Evolutionary conservation across 2,113 vertebrate species (phyloP).

Genomic region (Bujurquina vittata): DNA sequence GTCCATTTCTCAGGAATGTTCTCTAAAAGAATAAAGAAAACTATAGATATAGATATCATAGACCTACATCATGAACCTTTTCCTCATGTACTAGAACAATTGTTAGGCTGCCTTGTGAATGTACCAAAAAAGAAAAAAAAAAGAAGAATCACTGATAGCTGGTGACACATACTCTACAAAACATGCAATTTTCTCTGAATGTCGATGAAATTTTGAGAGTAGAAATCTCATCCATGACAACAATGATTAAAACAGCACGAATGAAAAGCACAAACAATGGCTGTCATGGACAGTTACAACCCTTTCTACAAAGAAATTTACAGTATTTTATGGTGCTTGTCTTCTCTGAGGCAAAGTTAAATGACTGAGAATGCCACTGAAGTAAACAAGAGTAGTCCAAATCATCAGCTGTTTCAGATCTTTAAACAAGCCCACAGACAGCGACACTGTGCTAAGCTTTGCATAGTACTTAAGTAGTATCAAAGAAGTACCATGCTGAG

Average conservation of each 20-base stretch:
- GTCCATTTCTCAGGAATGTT: constrained; percentile 99
- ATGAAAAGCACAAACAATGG: background rate
- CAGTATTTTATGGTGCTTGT: background rate
- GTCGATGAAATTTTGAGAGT: constrained; percentile 8
- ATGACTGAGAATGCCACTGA: background rate
- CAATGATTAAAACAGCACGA: background rate
- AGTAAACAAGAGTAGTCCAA: background rate
- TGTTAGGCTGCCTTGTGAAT: constrained; percentile 24
- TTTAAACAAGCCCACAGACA: background rate
- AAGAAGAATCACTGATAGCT: background rate
- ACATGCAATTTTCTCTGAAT: constrained; percentile 2
- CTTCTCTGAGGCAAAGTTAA: background rate
- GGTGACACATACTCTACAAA: constrained; percentile 16
- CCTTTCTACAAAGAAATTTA: background rate
- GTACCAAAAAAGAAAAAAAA: background rate
- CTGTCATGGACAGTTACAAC: background rate
- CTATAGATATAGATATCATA: background rate
- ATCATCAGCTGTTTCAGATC: background rate
- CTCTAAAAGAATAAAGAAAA: constrained; percentile 77
- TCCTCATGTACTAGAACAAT: constrained; percentile 24
- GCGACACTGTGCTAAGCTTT: background rate
- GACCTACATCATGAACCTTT: background rate
- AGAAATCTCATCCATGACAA: background rate
- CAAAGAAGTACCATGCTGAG: background rate
- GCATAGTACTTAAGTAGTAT: background rate